Conservation (phyloP, 2,797 vertebrate genomes). For the Aythya fuligula region DNA sequence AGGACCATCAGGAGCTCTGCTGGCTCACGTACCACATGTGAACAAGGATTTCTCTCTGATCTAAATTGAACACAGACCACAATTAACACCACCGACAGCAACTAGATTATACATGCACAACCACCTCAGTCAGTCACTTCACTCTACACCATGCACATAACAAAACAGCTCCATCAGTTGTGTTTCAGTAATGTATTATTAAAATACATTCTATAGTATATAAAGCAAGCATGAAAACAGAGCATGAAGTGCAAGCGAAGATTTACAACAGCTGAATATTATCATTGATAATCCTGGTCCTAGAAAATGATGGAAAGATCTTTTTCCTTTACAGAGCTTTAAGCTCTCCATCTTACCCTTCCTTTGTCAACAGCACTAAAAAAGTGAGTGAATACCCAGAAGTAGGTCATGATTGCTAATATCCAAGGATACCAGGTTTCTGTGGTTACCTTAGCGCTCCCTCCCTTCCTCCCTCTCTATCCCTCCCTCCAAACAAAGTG, state of each 20-base stretch:
- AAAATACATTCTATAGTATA: neutral
- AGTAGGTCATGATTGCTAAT: slow-evolving; percentile 73
- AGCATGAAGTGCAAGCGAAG: neutral
- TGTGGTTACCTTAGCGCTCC: slow-evolving; percentile 62
- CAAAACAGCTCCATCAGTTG: neutral
- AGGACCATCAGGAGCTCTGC: neutral
- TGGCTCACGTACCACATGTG: neutral
- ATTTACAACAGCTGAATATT: neutral
- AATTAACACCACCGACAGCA: neutral
- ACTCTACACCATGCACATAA: neutral
- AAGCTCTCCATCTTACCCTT: slow-evolving; percentile 28
- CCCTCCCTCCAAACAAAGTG: neutral
- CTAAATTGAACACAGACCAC: neutral
- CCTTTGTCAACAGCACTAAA: slow-evolving; percentile 42
- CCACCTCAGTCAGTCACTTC: neutral
- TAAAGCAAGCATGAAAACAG: neutral
- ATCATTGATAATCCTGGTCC: neutral
- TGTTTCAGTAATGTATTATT: neutral
- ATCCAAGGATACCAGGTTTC: slow-evolving; percentile 72
- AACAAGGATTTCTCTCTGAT: neutral
- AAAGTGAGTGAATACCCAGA: slow-evolving; percentile 58
- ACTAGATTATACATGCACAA: neutral
- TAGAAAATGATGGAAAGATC: neutral
- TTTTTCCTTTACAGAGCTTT: neutral
- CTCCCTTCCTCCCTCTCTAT: neutral